Conservation (phyloP, 2,113 vertebrate genomes). For the Suricata suricatta region DNA sequence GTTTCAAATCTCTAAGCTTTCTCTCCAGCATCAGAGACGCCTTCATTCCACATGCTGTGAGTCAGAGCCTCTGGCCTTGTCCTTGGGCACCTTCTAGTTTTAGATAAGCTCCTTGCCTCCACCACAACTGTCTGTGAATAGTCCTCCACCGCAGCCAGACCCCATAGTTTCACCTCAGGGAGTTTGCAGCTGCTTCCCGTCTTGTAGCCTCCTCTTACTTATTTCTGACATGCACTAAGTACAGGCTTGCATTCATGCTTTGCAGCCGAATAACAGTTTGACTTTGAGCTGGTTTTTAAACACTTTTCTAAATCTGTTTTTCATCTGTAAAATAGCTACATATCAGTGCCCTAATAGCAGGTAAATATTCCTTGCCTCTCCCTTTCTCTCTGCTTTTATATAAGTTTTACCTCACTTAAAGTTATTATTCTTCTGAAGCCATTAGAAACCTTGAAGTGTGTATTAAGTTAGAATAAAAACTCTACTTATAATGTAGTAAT, state of each 20-base stretch:
- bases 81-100: neutral
- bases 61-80: neutral
- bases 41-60: too few relatives aligned
- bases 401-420: neutral
- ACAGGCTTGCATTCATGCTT: neutral
- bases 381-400: neutral
- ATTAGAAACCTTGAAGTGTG: neutral
- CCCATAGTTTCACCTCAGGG: neutral
- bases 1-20: neutral
- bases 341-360: neutral
- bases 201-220: neutral
- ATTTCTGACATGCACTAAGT: neutral
- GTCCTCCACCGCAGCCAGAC: neutral
- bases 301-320: neutral
- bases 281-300: neutral
- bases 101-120: neutral
- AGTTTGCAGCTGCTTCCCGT: neutral
- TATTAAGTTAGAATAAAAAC: neutral
- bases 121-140: neutral
- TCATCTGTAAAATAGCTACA: neutral
- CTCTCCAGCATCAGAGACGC: neutral
- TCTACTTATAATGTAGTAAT: neutral
- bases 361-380: neutral
- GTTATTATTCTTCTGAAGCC: neutral
- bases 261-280: neutral